These are phyloP conservation scores for Amblyraja radiata DNA, from an alignment of 2,797 vertebrate genomes.

Conservation along the genomic window DNA sequence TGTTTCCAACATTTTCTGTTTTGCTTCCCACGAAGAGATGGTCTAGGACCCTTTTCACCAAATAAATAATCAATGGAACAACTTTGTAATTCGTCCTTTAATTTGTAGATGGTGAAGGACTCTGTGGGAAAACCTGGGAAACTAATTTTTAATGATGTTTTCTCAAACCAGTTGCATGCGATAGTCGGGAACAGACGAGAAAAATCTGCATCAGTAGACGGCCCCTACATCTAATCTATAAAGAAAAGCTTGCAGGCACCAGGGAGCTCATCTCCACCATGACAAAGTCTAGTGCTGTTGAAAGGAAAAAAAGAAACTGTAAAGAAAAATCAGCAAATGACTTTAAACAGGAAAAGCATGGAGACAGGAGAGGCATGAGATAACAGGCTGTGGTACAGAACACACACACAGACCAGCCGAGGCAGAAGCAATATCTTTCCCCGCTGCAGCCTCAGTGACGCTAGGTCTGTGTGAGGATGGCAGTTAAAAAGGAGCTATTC, in stretches of 20 bases:
- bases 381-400: conserved; percentile 70
- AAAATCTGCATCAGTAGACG: conserved; percentile 48
- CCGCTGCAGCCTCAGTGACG: conserved; percentile 14
- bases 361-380: conserved; percentile 84
- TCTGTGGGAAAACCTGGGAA: neutral
- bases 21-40: too few species aligned
- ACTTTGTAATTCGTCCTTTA: neutral
- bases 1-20: too few species aligned
- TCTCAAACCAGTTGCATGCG: conserved; percentile 45
- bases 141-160: conserved; percentile 31
- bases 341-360: conserved; percentile 96
- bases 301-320: conserved; percentile 49
- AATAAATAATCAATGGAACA: neutral
- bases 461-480: conserved; percentile 7
- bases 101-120: neutral
- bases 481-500: conserved; percentile 2
- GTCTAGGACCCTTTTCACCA: neutral
- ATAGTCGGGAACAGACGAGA: conserved; percentile 44
- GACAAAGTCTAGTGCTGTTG: conserved; percentile 40
- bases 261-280: conserved; percentile 40
- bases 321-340: conserved; percentile 72
- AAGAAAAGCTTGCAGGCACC: conserved; percentile 41
- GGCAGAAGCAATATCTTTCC: conserved; percentile 42
- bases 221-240: conserved; percentile 57
- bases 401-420: conserved; percentile 70